phyloP scores from a whole-genome alignment of 2,113 vertebrate genomes.

The Bos indicus region DNA sequence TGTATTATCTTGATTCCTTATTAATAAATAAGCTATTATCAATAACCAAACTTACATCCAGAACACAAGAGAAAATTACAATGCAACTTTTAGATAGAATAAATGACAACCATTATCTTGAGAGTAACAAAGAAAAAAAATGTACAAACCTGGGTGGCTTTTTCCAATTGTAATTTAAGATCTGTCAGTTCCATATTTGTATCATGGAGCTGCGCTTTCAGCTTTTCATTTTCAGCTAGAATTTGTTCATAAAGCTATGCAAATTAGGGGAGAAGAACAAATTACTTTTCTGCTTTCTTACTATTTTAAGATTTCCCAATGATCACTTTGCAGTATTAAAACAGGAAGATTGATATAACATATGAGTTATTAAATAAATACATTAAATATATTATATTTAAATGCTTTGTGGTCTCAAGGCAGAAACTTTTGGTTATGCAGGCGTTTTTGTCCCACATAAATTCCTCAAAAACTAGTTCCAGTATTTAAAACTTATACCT shows the following conservation, averaged over 20 bases:
- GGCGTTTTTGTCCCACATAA: neutral
- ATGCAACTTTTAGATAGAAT: neutral
- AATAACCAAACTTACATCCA: neutral
- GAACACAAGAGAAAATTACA: conserved; percentile 18
- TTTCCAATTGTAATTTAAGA: conserved; percentile 96
- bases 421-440: neutral
- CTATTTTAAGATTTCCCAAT: neutral
- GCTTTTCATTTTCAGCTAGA: conserved; percentile 96
- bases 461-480: neutral
- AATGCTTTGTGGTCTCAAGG: neutral
- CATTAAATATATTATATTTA: conserved; percentile 5
- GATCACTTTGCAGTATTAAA: neutral
- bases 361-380: neutral
- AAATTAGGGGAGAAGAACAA: conserved; percentile 45
- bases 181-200: conserved; percentile 95
- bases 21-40: neutral
- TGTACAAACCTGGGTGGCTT: conserved; percentile 93
- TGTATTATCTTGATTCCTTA: neutral
- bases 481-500: neutral
- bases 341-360: neutral
- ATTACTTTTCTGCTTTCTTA: conserved; percentile 49
- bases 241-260: conserved; percentile 97
- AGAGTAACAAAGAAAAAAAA: neutral
- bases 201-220: conserved; percentile 97
- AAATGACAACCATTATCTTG: neutral